A percentile compares a stretch with the other conserved stretches of the same genome.
Evolutionary conservation across 1,140 invertebrate genomes (phyloP).

Genomic region (Nephila pilipes): DNA sequence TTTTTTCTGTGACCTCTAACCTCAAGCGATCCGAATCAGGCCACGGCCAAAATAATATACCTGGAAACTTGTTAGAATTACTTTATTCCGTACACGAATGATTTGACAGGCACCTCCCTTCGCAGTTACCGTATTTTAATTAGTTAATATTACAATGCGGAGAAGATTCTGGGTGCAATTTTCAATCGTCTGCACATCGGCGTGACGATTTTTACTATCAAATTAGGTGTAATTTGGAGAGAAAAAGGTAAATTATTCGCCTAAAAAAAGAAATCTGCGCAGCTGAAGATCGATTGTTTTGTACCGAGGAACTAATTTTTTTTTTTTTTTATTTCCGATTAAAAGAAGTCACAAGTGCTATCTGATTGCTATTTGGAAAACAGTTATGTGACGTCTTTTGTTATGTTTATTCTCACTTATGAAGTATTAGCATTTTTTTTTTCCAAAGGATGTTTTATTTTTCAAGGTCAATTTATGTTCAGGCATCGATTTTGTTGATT

Average conservation of each 20-base stretch:
- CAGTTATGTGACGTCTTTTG: conserved; percentile 11
- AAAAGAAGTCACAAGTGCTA: background rate
- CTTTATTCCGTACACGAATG: conserved; percentile 1
- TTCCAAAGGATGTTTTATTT: conserved; percentile 19
- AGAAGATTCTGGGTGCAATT: background rate
- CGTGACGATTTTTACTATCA: conserved; percentile 3
- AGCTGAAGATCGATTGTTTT: background rate
- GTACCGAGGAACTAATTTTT: background rate
- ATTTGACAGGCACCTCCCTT: conserved; percentile 15
- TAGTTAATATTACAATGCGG: background rate
- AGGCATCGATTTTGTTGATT: background rate
- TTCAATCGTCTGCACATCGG: background rate
- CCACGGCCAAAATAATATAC: conserved; percentile 59
- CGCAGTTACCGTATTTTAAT: conserved; percentile 10
- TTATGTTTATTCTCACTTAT: background rate
- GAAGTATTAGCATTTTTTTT: background rate
- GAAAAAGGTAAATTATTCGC: background rate
- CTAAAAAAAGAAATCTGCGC: background rate
- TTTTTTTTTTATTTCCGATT: background rate
- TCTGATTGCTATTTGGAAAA: background rate
- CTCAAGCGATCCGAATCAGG: conserved; percentile 54
- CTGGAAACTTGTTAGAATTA: background rate
- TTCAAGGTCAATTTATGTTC: background rate
- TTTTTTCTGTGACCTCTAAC: conserved; percentile 66
- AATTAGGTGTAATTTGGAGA: background rate